A percentile compares a stretch with the other conserved stretches of the same genome.
phyloP scores from a whole-genome alignment of 2,888 invertebrate species.

The Pseudococcus longispinus region DNA sequence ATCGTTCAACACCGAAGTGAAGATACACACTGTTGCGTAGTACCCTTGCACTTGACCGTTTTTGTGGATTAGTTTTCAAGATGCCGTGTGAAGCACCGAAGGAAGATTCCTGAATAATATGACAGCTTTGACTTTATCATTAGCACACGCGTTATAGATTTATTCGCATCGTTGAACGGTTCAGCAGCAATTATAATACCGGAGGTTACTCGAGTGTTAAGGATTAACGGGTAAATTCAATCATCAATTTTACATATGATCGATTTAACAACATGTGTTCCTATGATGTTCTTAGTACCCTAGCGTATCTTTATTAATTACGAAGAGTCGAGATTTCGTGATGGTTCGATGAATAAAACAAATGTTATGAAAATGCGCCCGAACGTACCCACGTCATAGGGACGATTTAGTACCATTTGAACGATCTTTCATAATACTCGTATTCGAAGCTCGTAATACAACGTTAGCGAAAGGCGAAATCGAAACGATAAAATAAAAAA shows the following conservation, averaged over 20 bases:
- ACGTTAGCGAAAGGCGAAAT: background rate
- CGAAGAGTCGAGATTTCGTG: background rate
- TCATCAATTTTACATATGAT: conserved; percentile 34
- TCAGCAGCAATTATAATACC: background rate
- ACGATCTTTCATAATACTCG: background rate
- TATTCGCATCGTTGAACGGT: background rate
- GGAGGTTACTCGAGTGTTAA: background rate
- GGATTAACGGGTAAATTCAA: conserved; percentile 18
- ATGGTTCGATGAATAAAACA: background rate
- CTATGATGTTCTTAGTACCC: background rate
- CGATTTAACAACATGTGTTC: conserved; percentile 11
- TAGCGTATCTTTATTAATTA: background rate
- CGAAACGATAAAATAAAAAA: background rate
- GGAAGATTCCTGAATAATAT: background rate
- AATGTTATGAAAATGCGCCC: background rate
- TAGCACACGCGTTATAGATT: background rate
- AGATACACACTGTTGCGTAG: conserved; percentile 12
- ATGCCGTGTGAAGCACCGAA: no score
- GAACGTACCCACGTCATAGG: background rate
- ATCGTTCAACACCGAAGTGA: background rate
- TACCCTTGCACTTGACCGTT: background rate
- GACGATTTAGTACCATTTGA: background rate
- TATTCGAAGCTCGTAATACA: background rate
- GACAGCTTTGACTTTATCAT: conserved; percentile 10
- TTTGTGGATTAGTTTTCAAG: background rate